Base-by-base conservation (phyloP, 1,140 invertebrate species). In the Ceratitis capitata region DNA sequence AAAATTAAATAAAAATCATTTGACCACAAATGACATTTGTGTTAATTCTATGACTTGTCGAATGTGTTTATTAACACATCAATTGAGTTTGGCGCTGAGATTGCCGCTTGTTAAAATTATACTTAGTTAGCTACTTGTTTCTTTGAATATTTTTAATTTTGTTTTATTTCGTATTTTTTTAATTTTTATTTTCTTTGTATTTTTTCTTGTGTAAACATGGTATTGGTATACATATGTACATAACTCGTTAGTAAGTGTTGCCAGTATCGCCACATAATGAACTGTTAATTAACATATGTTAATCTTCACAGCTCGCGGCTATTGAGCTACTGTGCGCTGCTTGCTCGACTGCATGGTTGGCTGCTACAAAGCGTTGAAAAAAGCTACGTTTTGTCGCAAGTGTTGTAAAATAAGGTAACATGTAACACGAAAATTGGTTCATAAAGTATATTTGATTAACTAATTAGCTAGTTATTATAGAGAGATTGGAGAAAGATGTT, bases 261-360 rank as follows among this genome's bases (percentile, higher is more conserved):
- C 26, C 6, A 7, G 26, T 58, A 16, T 45, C 39, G 69, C 19
- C 69, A 32, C 39, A 12, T 47, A 45, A 78, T 23, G 69, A 78
- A 19, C 69, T 45, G 69, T 78, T 78, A 78, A 78, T 78, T 78
- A 78, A 78, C 69, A 78, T 78, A 78, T 78, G 69, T 78, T 78
- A 78, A 78, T 78, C 69, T 78, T 78, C 69, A 78, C 19, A 9
- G 42, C 69, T 78, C 69, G 39, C 69, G 39, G 69, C 69, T 74
- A 74, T 6, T 56, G n/a, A 56, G 39, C n/a, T 78, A 47, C 69
- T 47, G 6, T 39, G 64, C 10, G 29, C 19, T 12, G 56, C 23
- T 61, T 61, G 26, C 23, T 26, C 12, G 4, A 26, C n/a, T 19
- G 12, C n/a, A 61, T 26, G n/a, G 51, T n/a, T n/a, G n/a, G n/a